Conservation (phyloP, 1,140 invertebrate genomes). For the Harlomillsia oculata region DNA sequence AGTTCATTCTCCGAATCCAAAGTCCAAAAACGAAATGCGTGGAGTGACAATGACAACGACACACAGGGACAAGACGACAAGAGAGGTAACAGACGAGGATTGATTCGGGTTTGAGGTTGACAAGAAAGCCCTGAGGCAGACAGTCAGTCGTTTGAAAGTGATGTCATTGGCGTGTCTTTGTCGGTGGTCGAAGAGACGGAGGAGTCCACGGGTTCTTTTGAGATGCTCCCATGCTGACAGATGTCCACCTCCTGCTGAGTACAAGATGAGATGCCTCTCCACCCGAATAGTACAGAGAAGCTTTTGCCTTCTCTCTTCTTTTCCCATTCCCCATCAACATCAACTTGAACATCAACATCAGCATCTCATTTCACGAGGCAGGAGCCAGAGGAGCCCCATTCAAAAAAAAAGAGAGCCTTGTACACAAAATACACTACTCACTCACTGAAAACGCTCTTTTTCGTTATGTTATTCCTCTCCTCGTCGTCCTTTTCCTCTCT, state of each 20-base stretch:
- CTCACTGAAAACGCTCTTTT: too few species aligned
- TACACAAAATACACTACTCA: too few species aligned
- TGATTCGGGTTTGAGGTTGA: not conserved
- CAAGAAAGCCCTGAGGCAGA: not conserved
- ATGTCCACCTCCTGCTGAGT: conserved; percentile 30
- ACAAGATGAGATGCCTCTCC: conserved; percentile 34
- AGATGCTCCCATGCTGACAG: conserved; percentile 30
- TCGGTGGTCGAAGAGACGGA: conserved; percentile 20
- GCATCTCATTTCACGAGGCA: too few species aligned
- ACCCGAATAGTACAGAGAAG: conserved; percentile 15
- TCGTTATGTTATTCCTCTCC: too few species aligned
- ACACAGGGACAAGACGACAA: not conserved
- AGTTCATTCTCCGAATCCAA: too few species aligned
- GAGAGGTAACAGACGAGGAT: not conserved
- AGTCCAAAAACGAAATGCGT: too few species aligned
- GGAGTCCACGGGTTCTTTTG: conserved; percentile 28
- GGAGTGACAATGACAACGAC: too few species aligned
- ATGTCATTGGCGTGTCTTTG: conserved; percentile 19
- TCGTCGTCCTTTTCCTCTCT: too few species aligned
- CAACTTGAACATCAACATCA: too few species aligned
- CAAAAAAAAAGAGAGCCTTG: too few species aligned
- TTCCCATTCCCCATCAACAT: too few species aligned
- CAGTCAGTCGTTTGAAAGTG: conserved; percentile 7
- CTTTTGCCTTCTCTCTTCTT: not conserved
- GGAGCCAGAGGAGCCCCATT: too few species aligned